Base-by-base conservation (phyloP, 2,113 vertebrate species). In the Istiophorus platypterus region DNA sequence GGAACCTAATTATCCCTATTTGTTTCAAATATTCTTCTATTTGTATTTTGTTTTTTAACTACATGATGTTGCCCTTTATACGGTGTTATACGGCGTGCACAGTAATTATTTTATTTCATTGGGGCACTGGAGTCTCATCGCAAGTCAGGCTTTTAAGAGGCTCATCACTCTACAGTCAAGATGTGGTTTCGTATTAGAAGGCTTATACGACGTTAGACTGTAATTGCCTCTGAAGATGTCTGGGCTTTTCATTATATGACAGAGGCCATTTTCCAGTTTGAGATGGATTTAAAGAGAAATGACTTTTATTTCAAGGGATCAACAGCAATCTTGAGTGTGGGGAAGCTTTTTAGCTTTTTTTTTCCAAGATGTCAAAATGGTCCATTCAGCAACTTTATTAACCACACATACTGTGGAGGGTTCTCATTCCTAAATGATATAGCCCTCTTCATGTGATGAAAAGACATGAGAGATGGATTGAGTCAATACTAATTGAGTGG, bases 301-400 rank as follows among this genome's bases (percentile, higher is more conserved):
- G 2, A 76, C n/a, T 71, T 72, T 64, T 29, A 64, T 71, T 15
- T 64, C 24, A 76, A 39, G 39, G 45, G 57, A 37, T 69, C 57
- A 13, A 15, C 80, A 20, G 27, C 49, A 42, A 56, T 70, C 72
- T 63, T 6, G 56, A 47, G 58, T 12, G 72, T 22, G 2, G 20
- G 56, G 56, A 68, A 69, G 34, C 57, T 63, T 75, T 54, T 81
- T 34, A n/a, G n/a, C 8, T 39, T 39, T 41, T 31, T 66, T 34
- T 22, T 4, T 2, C 6, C 65, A 68, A 22, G 56, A 54, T 56
- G 64, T 54, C 57, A 45, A 22, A 63, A 64, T 22, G 56, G 27
- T 64, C 63, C 64, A n/a, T 64, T 76, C 49, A 76, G 29, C 8
- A 22, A 51, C 63, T 61, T 69, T 62, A 81, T 61, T 75, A 62